Conservation (phyloP, 2,888 invertebrate species). For the Axea sp. region DNA sequence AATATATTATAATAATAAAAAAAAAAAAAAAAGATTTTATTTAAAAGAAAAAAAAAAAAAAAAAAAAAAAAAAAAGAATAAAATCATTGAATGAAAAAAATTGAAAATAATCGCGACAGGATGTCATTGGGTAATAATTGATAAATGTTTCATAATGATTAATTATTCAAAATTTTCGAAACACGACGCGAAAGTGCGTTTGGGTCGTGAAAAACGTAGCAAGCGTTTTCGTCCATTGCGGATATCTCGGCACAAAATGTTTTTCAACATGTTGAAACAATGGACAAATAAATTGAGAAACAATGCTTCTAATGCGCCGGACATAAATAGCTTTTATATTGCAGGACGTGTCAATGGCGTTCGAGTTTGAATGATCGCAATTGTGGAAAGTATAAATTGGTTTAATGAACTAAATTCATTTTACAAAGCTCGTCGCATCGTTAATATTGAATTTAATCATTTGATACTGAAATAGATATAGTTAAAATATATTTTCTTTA, state of each 20-base stretch:
- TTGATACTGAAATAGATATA: slow-evolving; percentile 35
- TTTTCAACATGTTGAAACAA: slow-evolving; percentile 24
- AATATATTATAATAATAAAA: no score
- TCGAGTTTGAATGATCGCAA: slow-evolving; percentile 42
- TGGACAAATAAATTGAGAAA: slow-evolving; percentile 47
- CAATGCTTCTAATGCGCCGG: slow-evolving; percentile 42
- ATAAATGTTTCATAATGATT: slow-evolving; percentile 29
- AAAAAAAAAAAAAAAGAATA: no score
- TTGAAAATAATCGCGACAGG: no score
- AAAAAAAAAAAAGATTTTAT: no score
- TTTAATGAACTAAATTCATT: slow-evolving; percentile 46
- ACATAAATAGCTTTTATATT: slow-evolving; percentile 52
- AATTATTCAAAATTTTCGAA: slow-evolving; percentile 30
- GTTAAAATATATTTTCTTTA: slow-evolving; percentile 20
- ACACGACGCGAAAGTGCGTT: slow-evolving; percentile 1
- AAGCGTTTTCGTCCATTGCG: slow-evolving; percentile 8
- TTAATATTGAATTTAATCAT: slow-evolving; percentile 37
- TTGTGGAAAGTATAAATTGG: slow-evolving; percentile 44
- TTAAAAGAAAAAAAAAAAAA: no score
- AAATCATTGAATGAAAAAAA: no score
- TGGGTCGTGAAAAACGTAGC: slow-evolving; percentile 5
- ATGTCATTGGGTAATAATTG: slow-evolving; percentile 3
- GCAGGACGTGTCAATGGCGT: slow-evolving; percentile 34
- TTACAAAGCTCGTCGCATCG: slow-evolving; percentile 21
- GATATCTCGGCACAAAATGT: slow-evolving; percentile 11